phyloP scores from a whole-genome alignment of 2,797 vertebrate species.

The Poecilia wingei region DNA sequence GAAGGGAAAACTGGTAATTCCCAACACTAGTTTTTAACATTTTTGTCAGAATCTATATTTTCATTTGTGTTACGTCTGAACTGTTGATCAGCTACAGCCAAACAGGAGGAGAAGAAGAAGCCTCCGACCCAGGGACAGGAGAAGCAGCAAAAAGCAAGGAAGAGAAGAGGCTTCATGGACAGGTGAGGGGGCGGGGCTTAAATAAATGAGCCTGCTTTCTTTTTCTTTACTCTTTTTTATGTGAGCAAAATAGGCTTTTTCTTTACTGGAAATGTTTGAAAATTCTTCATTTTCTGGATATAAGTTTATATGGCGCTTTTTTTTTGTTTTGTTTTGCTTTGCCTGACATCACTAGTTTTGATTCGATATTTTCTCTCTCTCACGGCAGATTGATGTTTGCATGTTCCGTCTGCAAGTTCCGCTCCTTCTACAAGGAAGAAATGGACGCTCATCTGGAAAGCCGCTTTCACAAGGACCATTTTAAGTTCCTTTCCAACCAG shows the following conservation, averaged over 20 bases:
- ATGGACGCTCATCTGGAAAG: slow-evolving; percentile 91
- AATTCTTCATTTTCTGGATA: neutral
- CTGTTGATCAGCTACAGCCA: slow-evolving; percentile 48
- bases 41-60: neutral
- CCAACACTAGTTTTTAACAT: neutral
- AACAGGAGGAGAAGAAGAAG: slow-evolving; percentile 83
- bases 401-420: slow-evolving; percentile 93
- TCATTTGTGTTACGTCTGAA: neutral
- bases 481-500: slow-evolving; percentile 89
- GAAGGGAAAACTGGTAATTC: slow-evolving; percentile 68
- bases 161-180: slow-evolving; percentile 91
- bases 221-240: no score
- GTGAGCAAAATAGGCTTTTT: no score
- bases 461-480: slow-evolving; percentile 94
- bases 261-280: neutral
- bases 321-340: neutral
- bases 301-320: neutral
- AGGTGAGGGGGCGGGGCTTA: slow-evolving; percentile 76
- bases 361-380: neutral
- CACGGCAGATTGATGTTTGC: slow-evolving; percentile 88
- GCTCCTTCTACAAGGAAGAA: slow-evolving; percentile 93
- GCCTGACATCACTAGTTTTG: no score
- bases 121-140: slow-evolving; percentile 80
- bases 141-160: slow-evolving; percentile 83
- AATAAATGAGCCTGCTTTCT: neutral